Percentiles rank a stretch among this genome's conserved stretches.
Evolutionary conservation across 1,140 invertebrate species (phyloP).

Genomic region (Acromyrmex heyeri): DNA sequence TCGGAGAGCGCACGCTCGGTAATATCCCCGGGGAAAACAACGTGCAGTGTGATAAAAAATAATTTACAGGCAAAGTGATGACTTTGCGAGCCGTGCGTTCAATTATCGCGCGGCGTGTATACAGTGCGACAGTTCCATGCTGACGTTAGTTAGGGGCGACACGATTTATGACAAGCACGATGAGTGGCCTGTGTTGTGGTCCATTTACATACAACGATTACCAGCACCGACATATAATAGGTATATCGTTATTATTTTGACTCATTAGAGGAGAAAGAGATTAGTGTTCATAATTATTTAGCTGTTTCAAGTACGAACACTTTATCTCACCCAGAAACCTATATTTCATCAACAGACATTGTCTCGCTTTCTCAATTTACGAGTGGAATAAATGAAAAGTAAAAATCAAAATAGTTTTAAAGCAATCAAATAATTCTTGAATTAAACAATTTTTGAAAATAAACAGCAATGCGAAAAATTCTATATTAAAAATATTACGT

Average conservation of each 20-base stretch:
- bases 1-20: not conserved
- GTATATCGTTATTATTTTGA: slow-evolving; percentile 28
- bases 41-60: slow-evolving; percentile 50
- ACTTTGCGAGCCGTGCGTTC: not conserved
- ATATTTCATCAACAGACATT: not conserved
- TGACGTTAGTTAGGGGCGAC: slow-evolving; percentile 68
- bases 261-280: not conserved
- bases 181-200: slow-evolving; percentile 28
- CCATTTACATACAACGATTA: slow-evolving; percentile 37
- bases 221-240: not conserved
- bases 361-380: not conserved
- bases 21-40: slow-evolving; percentile 16
- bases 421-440: not conserved
- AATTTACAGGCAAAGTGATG: slow-evolving; percentile 42
- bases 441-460: not conserved
- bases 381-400: not conserved
- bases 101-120: not conserved
- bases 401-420: not conserved
- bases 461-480: not conserved
- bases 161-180: slow-evolving; percentile 66
- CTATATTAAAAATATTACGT: too few relatives aligned
- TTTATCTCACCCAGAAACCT: not conserved
- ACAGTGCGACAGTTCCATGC: slow-evolving; percentile 23
- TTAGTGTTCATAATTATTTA: not conserved
- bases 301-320: not conserved